These are phyloP conservation scores for Austrolebias charrua DNA, from an alignment of 2,797 vertebrate species.

Conservation along the genomic window DNA sequence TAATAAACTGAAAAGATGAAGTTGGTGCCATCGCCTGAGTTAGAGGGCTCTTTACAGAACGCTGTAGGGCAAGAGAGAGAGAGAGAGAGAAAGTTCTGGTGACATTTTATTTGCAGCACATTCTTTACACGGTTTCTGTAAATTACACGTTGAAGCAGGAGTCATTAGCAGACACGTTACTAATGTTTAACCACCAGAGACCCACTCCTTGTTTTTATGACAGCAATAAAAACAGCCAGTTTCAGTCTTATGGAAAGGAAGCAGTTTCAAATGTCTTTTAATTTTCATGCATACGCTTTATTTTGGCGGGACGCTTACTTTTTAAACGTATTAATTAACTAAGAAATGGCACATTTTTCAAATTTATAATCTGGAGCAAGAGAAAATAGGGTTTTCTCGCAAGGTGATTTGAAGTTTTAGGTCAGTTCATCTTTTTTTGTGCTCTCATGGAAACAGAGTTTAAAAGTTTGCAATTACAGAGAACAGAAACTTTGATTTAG, in stretches of 20 bases:
- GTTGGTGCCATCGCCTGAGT: conserved; percentile 44
- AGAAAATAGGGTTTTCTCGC: not conserved
- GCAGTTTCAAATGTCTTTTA: conserved; percentile 26
- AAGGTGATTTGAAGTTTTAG: not conserved
- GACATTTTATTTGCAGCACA: not conserved
- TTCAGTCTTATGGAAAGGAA: conserved; percentile 13
- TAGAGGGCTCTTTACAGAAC: conserved; percentile 34
- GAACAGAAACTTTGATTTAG: conserved; percentile 42
- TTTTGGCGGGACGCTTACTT: conserved; percentile 16
- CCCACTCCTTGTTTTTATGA: conserved; percentile 75
- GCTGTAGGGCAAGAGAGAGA: conserved; percentile 51
- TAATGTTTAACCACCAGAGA: conserved; percentile 74
- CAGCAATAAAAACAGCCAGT: conserved; percentile 62
- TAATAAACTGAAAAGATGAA: conserved; percentile 44
- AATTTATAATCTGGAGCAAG: not conserved
- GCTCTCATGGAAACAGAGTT: conserved; percentile 54
- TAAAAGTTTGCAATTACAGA: conserved; percentile 52
- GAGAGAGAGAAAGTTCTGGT: conserved; percentile 11
- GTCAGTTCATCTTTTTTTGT: conserved; percentile 17
- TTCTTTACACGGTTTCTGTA: not conserved
- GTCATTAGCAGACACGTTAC: conserved; percentile 18
- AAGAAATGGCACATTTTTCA: not conserved
- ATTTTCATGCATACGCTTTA: not conserved
- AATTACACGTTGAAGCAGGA: conserved; percentile 16
- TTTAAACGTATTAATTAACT: not conserved